Evolutionary conservation across 2,113 vertebrate genomes (phyloP).

Genomic region (Corythornis cristatus): DNA sequence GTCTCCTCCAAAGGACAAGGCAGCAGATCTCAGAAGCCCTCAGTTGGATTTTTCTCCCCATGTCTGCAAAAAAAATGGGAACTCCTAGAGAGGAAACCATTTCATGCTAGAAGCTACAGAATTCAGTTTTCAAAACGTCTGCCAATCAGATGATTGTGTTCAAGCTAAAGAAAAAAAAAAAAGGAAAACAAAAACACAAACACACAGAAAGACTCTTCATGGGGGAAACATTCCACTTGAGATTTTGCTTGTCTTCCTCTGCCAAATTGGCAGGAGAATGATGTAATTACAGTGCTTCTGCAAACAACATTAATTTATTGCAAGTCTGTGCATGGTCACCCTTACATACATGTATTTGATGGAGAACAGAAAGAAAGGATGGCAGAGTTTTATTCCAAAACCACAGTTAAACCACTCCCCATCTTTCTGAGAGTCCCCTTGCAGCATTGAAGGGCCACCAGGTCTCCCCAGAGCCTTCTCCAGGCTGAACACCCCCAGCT

Average conservation of each 20-base stretch:
- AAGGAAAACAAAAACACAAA: neutral
- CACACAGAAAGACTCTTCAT: neutral
- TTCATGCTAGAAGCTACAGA: neutral
- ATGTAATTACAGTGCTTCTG: slow-evolving; percentile 17
- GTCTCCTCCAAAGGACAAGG: neutral
- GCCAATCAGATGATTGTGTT: neutral
- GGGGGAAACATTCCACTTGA: slow-evolving; percentile 13
- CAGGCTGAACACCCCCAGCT: no score
- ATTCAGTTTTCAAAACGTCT: neutral
- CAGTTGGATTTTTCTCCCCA: neutral
- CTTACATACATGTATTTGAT: neutral
- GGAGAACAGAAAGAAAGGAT: neutral
- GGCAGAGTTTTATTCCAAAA: neutral
- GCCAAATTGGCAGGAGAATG: slow-evolving; percentile 45
- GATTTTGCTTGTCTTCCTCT: slow-evolving; percentile 7
- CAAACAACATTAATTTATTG: slow-evolving; percentile 55
- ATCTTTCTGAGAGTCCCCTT: no score
- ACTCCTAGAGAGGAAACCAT: neutral
- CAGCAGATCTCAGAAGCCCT: neutral
- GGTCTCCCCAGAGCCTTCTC: no score
- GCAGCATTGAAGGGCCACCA: no score
- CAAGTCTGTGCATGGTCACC: slow-evolving; percentile 34
- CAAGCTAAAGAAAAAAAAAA: neutral
- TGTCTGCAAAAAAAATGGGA: neutral
- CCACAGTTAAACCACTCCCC: neutral